Evolutionary conservation across 2,113 vertebrate genomes (phyloP).

Genomic region (Oryctolagus cuniculus): DNA sequence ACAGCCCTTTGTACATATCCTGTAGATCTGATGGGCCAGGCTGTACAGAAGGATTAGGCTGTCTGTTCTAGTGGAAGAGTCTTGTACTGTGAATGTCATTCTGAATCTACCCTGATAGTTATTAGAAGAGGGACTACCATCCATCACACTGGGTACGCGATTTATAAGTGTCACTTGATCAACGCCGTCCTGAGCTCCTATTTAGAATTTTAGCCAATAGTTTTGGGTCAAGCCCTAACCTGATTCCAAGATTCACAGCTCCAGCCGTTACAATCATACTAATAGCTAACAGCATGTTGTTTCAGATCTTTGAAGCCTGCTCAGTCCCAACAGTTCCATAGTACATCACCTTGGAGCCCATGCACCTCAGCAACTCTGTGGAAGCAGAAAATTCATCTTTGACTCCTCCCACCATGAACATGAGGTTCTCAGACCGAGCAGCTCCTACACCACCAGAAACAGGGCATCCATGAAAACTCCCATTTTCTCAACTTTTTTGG

Average conservation of each 20-base stretch:
- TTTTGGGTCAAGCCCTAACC: conserved; percentile 97
- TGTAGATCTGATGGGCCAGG: conserved; percentile 95
- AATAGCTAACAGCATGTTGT: conserved; percentile 96
- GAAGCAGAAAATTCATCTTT: conserved; percentile 95
- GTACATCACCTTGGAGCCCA: conserved; percentile 94
- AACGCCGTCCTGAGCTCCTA: conserved; percentile 97
- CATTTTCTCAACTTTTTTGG: conserved; percentile 93
- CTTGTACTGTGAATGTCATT: conserved; percentile 95
- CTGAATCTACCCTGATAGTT: conserved; percentile 96
- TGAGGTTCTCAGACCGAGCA: conserved; percentile 94
- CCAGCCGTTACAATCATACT: conserved; percentile 96
- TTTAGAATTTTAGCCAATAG: conserved; percentile 96
- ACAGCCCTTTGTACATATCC: conserved; percentile 95
- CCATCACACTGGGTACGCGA: conserved; percentile 97
- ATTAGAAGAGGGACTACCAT: conserved; percentile 95
- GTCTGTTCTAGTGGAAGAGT: conserved; percentile 94
- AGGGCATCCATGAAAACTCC: conserved; percentile 97
- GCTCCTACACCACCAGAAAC: conserved; percentile 97
- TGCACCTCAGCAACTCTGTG: conserved; percentile 93
- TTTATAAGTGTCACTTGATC: conserved; percentile 97
- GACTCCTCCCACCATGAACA: conserved; percentile 96
- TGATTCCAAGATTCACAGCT: conserved; percentile 96
- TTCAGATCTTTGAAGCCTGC: conserved; percentile 97
- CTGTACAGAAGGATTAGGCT: conserved; percentile 94
- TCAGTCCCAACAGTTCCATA: conserved; percentile 95